A percentile compares a stretch with the other conserved stretches of the same genome.
phyloP scores from a whole-genome alignment of 2,113 vertebrate genomes.

The Urocynchramus pylzowi region DNA sequence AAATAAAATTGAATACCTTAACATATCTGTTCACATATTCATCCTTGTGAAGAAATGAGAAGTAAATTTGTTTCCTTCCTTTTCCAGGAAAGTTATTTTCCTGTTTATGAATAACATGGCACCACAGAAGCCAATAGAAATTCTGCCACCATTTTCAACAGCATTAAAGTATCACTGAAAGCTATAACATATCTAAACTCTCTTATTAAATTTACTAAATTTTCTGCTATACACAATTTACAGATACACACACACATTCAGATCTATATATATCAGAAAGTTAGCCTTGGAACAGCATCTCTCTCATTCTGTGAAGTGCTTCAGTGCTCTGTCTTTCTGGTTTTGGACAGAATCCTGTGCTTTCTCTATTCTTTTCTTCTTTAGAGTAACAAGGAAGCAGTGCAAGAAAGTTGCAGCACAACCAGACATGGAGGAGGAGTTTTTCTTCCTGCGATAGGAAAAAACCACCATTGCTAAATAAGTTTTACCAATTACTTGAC shows the following conservation, averaged over 20 bases:
- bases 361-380: neutral
- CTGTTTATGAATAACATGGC: neutral
- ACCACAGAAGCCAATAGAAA: neutral
- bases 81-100: neutral
- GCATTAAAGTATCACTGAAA: neutral
- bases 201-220: neutral
- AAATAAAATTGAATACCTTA: neutral
- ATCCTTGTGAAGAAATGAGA: neutral
- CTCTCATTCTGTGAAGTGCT: neutral
- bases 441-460: neutral
- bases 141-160: neutral
- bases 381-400: neutral
- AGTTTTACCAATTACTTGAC: neutral
- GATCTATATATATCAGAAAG: neutral
- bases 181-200: neutral
- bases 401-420: neutral
- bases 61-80: neutral
- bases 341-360: neutral
- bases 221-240: neutral
- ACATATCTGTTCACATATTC: neutral
- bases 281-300: neutral
- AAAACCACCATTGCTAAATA: neutral
- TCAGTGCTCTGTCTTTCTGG: neutral
- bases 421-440: neutral
- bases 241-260: neutral